Evolutionary conservation across 1,140 invertebrate genomes (phyloP), one percentile per base, ranked within the genome.

Genomic region (Phymorhynchus buccinoides): DNA sequence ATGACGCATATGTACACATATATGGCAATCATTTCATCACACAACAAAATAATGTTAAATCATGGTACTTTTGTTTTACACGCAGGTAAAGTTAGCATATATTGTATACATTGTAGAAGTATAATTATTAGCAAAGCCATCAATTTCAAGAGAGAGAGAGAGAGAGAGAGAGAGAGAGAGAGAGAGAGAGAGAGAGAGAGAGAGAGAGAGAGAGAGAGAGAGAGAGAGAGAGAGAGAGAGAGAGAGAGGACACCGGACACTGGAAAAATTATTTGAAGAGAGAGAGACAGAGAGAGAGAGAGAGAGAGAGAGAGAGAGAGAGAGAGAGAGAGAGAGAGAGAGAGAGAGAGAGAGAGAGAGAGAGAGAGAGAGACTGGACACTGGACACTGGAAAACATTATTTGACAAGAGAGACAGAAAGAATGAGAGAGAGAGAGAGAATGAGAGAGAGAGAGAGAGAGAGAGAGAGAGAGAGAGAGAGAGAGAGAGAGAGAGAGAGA

Each of bases 201-300:
- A 22, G 56, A 62, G 18, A 62, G 56, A 22, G 56, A 62, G 56
- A 62, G 56, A 22, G 56, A 62, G 56, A 62, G 56, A 22, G 56
- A 62, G 56, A 62, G 56, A 62, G 56, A 62, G 56, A 62, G 56
- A 22, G 56, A 62, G 56, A 62, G 56, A 62, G 56, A 62, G 56
- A 62, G 18, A 62, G 56, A 62, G 56, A 62, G 18, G 56, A 62
- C 7, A 27, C 16, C 7, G 27, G 56, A 12, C 16, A n/a, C n/a
- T n/a, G n/a, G n/a, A n/a, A n/a, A n/a, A n/a, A n/a, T n/a, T n/a
- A n/a, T n/a, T n/a, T n/a, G 18, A 27, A 22, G 56, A 62, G 56
- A 62, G 56, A 62, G 56, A 62, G 56, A 62, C 16, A 22, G 56
- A 62, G 56, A 62, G 56, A 22, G 18, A 22, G 18, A 22, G 18